Base-by-base conservation (phyloP, 2,888 invertebrate species). In the Phorcus lineatus region DNA sequence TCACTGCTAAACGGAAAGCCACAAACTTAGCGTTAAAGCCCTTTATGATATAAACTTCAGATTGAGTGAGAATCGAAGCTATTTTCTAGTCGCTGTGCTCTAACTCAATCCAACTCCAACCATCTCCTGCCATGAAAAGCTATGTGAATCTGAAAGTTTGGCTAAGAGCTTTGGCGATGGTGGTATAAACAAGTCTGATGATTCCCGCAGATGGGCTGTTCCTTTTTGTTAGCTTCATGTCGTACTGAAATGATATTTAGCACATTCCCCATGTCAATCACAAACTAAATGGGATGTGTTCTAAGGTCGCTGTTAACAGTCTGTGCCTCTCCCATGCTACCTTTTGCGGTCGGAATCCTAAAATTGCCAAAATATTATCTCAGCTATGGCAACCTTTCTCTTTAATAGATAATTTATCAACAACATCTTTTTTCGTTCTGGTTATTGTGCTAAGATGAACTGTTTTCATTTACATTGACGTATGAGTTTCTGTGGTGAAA, bases 321-420 rank as follows among this genome's bases (percentile, higher is more conserved):
- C 28, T 6, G 62, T 11, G 62, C 11, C 19, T 17, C 24, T 19
- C 24, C 1, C 24, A 11, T n/a, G 57, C 62, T 62, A 62, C 62
- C 24, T 62, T 16, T 62, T 24, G 62, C 16, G 11, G 62, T 17
- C 0, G 28, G 62, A 28, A 62, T 28, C 62, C 62, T 24, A 62
- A 62, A 62, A 62, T 62, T 62, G 28, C 62, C 24, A 62, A 62
- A 62, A 62, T 62, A 62, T 62, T 62, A 62, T 62, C 62, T 62
- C 62, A 28, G 62, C 62, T 62, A 28, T 24, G 28, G 28, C 11
- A 62, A 62, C 28, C 62, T 22, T 47, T 47, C 47, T 47, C 47
- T 47, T 47, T 47, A 47, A 47, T 47, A 47, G 47, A 47, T 11
- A 6, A 47, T 47, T 47, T 47, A 47, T 47, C 47, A 47, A 47